These are phyloP conservation scores for Colostygia pectinataria DNA, from an alignment of 2,888 invertebrate genomes.

Conservation along the genomic window DNA sequence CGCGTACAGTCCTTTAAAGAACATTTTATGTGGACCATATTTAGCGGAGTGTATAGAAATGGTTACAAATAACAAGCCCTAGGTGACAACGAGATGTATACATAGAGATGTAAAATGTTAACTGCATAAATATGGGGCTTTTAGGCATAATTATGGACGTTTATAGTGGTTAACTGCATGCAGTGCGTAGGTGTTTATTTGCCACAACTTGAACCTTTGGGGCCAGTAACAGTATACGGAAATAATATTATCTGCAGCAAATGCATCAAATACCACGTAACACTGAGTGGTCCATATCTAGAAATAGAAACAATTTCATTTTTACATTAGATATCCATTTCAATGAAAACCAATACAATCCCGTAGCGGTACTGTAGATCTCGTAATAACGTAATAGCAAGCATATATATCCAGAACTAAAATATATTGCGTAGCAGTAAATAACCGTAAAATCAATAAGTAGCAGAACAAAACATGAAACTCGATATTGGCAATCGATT, in stretches of 20 bases:
- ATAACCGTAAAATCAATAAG: slow-evolving; percentile 38
- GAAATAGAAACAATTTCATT: background rate
- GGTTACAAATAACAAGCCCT: slow-evolving; percentile 43
- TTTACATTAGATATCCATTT: slow-evolving; percentile 6
- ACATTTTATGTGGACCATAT: slow-evolving; percentile 27
- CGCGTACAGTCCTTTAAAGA: slow-evolving; percentile 33
- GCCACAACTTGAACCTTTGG: background rate
- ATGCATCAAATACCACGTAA: too few species aligned
- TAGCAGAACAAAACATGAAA: slow-evolving; percentile 48
- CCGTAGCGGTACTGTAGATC: background rate
- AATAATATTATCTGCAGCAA: too few species aligned
- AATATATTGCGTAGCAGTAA: slow-evolving; percentile 37
- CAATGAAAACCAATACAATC: slow-evolving; percentile 19
- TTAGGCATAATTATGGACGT: too few species aligned
- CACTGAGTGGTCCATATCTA: background rate
- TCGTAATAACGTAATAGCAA: too few species aligned
- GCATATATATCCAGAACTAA: slow-evolving; percentile 18
- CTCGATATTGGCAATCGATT: slow-evolving; percentile 63
- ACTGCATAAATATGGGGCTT: slow-evolving; percentile 26
- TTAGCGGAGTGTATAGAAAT: slow-evolving; percentile 29
- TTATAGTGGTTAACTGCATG: slow-evolving; percentile 49
- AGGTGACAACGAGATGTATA: slow-evolving; percentile 37
- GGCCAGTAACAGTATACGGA: too few species aligned
- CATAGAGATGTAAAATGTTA: slow-evolving; percentile 49
- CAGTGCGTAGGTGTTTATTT: slow-evolving; percentile 48